A percentile compares a stretch with the other conserved stretches of the same genome.
Evolutionary conservation across 2,113 vertebrate species (phyloP).

Genomic region (Heloderma charlesbogerti): DNA sequence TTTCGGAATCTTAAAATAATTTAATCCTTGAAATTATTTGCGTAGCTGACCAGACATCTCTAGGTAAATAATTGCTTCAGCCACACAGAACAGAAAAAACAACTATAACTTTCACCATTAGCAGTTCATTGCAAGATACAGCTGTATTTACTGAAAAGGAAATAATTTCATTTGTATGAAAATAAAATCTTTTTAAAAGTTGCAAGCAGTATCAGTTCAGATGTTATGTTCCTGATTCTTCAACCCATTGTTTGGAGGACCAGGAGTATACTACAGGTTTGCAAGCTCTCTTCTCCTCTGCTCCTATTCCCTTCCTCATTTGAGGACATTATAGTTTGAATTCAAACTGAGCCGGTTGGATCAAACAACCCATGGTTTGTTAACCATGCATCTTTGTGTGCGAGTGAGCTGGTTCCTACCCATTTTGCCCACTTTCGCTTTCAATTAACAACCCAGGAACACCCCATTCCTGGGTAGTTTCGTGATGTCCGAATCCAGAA

Average conservation of each 20-base stretch:
- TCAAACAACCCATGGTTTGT: too few relatives aligned
- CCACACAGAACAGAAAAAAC: neutral
- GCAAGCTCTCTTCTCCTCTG: neutral
- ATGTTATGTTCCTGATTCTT: neutral
- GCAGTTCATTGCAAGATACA: neutral
- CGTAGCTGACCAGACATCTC: neutral
- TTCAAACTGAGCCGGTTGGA: too few relatives aligned
- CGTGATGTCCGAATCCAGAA: too few relatives aligned
- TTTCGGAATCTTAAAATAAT: neutral
- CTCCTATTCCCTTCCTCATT: neutral
- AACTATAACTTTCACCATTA: neutral
- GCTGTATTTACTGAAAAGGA: neutral
- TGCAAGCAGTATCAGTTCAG: neutral
- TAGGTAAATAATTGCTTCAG: neutral
- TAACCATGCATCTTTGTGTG: too few relatives aligned
- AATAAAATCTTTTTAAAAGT: neutral
- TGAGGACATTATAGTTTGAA: neutral
- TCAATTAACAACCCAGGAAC: too few relatives aligned
- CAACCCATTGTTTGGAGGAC: neutral
- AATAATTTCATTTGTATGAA: neutral
- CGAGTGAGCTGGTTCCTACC: too few relatives aligned
- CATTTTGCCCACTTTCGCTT: too few relatives aligned
- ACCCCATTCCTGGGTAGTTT: too few relatives aligned
- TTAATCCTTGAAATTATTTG: neutral
- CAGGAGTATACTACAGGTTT: neutral